Evolutionary conservation across 2,888 invertebrate species (phyloP), one percentile per base, ranked within the genome.

Genomic region (Zelleria hepariella): DNA sequence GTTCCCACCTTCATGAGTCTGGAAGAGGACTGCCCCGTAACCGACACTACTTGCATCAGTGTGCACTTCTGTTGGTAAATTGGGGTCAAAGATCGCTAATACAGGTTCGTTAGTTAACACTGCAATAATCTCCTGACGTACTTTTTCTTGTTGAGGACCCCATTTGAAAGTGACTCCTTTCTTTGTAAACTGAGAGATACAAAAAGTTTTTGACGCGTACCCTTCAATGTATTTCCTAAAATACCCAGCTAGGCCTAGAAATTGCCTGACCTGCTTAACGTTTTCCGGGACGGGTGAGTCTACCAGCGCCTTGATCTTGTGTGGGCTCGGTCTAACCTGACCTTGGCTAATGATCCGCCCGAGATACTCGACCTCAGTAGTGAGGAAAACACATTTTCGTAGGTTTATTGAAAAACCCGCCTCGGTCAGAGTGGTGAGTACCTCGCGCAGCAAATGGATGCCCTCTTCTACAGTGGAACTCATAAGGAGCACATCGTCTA

Each of bases 21-120:
- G 55, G 2, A 10, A 5, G 2, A 56, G 18, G 2, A 56, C 42
- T 18, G 55, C 55, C 6, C 32, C 55, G 10, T 56, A 56, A 5
- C 42, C 55, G 8, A 4, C 6, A 32, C 55, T 56, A 18, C 57
- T 60, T 15, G 63, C 63, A 58, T 64, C 61, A n/a, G 58, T 57
- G 60, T 61, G 59, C 21, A 64, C 25, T 58, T 49, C 62, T 23
- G 62, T 63, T 68, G 72, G 5, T 49, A 60, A 1, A 61, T 59
- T 25, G n/a, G 58, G 60, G 10, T 60, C 59, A 58, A 67, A 76
- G 5, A 72, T 64, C 4, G 62, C 59, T 18, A 72, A 57, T 21
- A 68, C 65, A 6, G 58, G 60, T 20, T 56, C 32, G 55, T 23
- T 56, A 5, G 32, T 56, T 15, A 56, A 32, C 7, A 27, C 20